A percentile compares a stretch with the other conserved stretches of the same genome.
These are phyloP conservation scores for Nebria brevicollis DNA, from an alignment of 2,888 invertebrate species.

Conservation along the genomic window DNA sequence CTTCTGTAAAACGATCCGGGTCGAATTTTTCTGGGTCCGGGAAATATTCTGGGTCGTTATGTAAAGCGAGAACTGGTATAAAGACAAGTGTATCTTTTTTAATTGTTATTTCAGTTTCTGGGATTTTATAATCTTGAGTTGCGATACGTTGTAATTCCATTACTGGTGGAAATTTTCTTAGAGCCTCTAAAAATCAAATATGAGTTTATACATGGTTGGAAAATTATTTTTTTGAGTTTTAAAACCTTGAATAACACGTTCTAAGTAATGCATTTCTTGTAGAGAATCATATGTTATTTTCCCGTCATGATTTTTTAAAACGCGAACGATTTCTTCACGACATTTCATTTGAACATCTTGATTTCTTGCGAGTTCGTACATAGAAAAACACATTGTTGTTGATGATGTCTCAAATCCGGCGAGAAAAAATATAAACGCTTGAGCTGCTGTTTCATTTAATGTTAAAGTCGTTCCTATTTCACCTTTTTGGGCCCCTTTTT, in stretches of 20 bases:
- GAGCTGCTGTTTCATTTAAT: conserved; percentile 56
- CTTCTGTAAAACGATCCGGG: conserved; percentile 68
- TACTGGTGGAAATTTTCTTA: conserved; percentile 58
- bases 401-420: conserved; percentile 66
- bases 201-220: background rate
- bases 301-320: conserved; percentile 55
- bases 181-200: conserved; percentile 54
- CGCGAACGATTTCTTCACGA: conserved; percentile 58
- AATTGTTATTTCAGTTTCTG: conserved; percentile 50
- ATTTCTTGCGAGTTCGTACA: conserved; percentile 61
- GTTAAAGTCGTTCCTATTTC: conserved; percentile 45
- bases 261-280: conserved; percentile 63
- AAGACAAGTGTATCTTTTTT: conserved; percentile 50
- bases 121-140: conserved; percentile 51
- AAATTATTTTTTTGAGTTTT: background rate
- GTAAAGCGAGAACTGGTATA: conserved; percentile 54
- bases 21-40: conserved; percentile 69
- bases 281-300: conserved; percentile 61
- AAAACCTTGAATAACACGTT: conserved; percentile 60
- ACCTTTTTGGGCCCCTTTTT: conserved; percentile 17
- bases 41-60: conserved; percentile 56
- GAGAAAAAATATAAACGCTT: conserved; percentile 62
- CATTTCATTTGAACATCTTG: conserved; percentile 62
- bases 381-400: conserved; percentile 59
- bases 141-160: conserved; percentile 53